A percentile compares a stretch with the other conserved stretches of the same genome.
Conservation (phyloP, 2,888 invertebrate genomes). For the Himalopsyche kuldschensis region DNA sequence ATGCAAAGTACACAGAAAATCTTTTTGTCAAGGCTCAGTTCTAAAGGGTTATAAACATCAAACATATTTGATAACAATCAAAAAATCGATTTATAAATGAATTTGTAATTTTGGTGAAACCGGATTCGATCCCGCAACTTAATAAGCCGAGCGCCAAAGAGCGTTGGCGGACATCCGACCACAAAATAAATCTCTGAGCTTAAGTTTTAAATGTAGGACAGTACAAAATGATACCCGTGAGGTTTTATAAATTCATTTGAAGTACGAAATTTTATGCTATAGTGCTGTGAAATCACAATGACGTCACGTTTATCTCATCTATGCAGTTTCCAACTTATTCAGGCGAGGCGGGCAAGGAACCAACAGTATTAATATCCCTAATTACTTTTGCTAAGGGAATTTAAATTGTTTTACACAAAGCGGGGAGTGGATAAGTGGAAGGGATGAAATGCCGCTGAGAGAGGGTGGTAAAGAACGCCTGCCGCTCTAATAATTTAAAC, state of each 20-base stretch:
- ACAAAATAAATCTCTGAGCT: no score
- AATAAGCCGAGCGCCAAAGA: no score
- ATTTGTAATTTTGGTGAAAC: no score
- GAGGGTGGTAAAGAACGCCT: slow-evolving; percentile 14
- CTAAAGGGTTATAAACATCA: no score
- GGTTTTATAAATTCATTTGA: no score
- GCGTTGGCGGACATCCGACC: no score
- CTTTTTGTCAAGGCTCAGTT: no score
- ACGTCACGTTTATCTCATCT: slow-evolving; percentile 1
- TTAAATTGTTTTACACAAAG: slow-evolving; percentile 41
- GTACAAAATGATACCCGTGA: background rate
- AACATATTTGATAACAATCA: no score
- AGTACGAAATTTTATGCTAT: background rate
- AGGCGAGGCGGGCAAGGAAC: slow-evolving; percentile 11
- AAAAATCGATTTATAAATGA: no score
- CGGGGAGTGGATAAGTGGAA: slow-evolving; percentile 7
- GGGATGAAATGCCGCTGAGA: slow-evolving; percentile 10
- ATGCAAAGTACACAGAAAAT: no score
- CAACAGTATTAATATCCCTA: slow-evolving; percentile 40
- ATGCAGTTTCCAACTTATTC: slow-evolving; percentile 30
- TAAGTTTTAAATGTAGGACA: no score
- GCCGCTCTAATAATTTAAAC: slow-evolving; percentile 12
- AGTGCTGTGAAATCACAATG: background rate
- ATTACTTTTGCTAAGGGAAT: slow-evolving; percentile 41
- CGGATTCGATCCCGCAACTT: no score